These are phyloP conservation scores for Cantharis nigra DNA, from an alignment of 2,888 invertebrate genomes.

Conservation along the genomic window DNA sequence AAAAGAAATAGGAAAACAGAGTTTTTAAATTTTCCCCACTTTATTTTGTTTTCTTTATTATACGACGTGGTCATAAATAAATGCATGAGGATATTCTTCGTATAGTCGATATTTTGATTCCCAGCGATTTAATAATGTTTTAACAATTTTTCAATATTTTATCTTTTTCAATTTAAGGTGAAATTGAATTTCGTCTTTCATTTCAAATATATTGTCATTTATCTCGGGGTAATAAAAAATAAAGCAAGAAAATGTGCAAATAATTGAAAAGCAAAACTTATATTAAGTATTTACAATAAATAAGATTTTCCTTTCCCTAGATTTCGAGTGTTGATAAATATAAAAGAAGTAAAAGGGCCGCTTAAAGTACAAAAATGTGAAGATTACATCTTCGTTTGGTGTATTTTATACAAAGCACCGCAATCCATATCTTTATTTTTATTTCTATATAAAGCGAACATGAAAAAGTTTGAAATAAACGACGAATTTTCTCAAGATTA, in stretches of 20 bases:
- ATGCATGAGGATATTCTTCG: background rate
- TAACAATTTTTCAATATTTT: background rate
- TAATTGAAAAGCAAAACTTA: background rate
- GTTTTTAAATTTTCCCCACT: too few species aligned
- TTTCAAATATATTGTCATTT: background rate
- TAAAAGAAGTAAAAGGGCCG: background rate
- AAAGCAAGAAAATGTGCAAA: background rate
- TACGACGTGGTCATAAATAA: background rate
- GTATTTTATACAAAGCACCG: background rate
- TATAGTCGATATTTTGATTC: background rate
- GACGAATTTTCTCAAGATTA: background rate
- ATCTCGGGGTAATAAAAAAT: background rate
- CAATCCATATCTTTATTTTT: background rate
- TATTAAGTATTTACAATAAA: background rate
- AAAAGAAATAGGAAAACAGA: background rate
- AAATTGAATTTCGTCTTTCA: background rate
- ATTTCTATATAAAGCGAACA: background rate
- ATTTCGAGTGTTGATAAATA: background rate
- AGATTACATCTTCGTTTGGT: background rate
- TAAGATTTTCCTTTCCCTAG: background rate
- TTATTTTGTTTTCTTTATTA: background rate
- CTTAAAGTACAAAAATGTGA: background rate
- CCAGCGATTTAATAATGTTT: background rate
- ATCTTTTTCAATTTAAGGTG: background rate
- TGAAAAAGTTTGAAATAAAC: background rate